Evolutionary conservation across 2,888 invertebrate genomes (phyloP).

Genomic region (Ferdinandea cuprea): DNA sequence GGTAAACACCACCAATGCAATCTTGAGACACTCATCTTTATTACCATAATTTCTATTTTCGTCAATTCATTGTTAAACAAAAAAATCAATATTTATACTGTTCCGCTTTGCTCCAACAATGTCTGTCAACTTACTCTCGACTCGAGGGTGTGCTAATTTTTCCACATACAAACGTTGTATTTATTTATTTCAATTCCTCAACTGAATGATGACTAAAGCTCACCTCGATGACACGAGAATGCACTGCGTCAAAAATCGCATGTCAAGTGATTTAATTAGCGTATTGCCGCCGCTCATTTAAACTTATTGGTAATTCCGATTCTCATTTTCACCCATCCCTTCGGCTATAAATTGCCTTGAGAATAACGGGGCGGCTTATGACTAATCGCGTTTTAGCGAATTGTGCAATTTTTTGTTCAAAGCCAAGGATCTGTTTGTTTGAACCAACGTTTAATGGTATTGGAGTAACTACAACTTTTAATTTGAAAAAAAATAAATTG

Average conservation of each 20-base stretch:
- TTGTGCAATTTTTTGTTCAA: background rate
- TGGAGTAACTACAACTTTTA: too few relatives aligned
- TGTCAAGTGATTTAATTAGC: constrained; percentile 3
- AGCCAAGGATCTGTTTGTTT: background rate
- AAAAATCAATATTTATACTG: background rate
- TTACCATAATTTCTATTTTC: constrained; percentile 1
- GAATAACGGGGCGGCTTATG: background rate
- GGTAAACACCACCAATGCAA: background rate
- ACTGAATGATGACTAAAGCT: constrained; percentile 4
- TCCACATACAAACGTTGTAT: background rate
- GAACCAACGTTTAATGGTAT: background rate
- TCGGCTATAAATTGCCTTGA: background rate
- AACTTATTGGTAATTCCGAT: background rate
- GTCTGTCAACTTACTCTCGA: background rate
- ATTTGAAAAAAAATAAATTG: too few relatives aligned
- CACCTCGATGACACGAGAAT: constrained; percentile 7
- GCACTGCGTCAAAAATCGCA: constrained; percentile 6
- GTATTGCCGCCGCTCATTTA: background rate
- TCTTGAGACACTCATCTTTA: background rate
- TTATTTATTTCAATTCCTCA: background rate
- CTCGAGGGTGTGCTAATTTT: background rate
- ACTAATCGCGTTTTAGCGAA: background rate
- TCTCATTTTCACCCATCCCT: background rate
- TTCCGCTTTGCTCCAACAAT: background rate
- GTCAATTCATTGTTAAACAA: background rate